A percentile compares a stretch with the other conserved stretches of the same genome.
Evolutionary conservation across 2,113 vertebrate species (phyloP).

Genomic region (Grammatotria lemairii): DNA sequence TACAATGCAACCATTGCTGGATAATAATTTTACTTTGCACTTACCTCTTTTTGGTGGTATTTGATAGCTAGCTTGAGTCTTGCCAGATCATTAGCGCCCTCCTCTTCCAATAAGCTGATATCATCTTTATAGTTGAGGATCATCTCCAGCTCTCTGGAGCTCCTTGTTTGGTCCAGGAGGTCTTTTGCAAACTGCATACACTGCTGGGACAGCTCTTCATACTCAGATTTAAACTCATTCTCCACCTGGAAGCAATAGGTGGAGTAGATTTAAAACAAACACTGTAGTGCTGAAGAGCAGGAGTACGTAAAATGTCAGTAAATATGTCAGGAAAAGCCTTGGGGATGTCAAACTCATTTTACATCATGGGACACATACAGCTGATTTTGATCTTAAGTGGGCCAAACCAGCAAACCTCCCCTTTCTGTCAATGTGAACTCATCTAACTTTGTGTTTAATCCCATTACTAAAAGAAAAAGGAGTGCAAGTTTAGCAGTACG

Average conservation of each 20-base stretch:
- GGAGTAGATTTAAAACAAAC: not conserved
- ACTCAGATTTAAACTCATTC: constrained; percentile 97
- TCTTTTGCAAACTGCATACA: constrained; percentile 98
- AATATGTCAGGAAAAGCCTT: not conserved
- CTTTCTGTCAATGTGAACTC: not conserved
- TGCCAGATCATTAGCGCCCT: constrained; percentile 87
- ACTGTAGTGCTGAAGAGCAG: not conserved
- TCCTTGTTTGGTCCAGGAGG: constrained; percentile 94
- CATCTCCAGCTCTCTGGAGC: constrained; percentile 95
- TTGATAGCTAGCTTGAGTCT: constrained; percentile 96
- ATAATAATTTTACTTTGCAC: not conserved
- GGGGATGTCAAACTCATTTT: not conserved
- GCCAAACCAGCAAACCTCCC: not conserved
- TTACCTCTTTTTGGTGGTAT: constrained; percentile 97
- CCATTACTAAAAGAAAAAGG: not conserved
- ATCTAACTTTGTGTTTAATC: not conserved
- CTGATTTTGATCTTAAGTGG: not conserved
- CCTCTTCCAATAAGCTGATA: constrained; percentile 83
- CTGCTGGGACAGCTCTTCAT: constrained; percentile 91
- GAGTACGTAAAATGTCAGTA: not conserved
- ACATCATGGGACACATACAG: not conserved
- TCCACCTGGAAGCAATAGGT: constrained; percentile 68
- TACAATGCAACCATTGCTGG: not conserved
- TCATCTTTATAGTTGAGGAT: constrained; percentile 96
- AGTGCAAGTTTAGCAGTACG: not conserved